phyloP scores from a whole-genome alignment of 2,797 vertebrate genomes.

The Cyprinodon diabolis region DNA sequence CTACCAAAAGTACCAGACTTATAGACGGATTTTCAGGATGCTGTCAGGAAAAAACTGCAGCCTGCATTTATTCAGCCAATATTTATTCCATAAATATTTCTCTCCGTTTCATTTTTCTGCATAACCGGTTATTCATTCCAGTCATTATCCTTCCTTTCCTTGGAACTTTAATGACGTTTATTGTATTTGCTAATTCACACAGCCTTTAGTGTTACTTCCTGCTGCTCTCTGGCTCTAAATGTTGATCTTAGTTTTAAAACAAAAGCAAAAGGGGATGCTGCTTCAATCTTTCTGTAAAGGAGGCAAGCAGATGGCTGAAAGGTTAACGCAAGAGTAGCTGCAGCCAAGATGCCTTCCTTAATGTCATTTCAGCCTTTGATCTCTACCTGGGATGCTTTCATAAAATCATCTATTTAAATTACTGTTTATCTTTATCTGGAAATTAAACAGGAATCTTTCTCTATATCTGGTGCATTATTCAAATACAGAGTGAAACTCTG shows the following conservation, averaged over 20 bases:
- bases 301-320: not conserved
- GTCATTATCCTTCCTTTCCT: conserved; percentile 4
- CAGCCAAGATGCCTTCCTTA: not conserved
- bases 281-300: not conserved
- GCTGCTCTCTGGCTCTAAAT: not conserved
- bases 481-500: not conserved
- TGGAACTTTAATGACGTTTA: conserved; percentile 14
- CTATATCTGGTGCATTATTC: not conserved
- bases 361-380: not conserved
- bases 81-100: not conserved
- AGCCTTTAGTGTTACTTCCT: not conserved
- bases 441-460: not conserved
- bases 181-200: not conserved
- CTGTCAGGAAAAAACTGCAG: not conserved
- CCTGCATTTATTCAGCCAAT: not conserved
- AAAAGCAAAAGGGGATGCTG: not conserved
- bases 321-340: not conserved
- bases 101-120: not conserved
- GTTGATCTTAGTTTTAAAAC: not conserved
- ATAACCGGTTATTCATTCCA: conserved; percentile 3
- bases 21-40: not conserved
- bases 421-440: not conserved
- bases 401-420: not conserved
- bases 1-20: too few relatives aligned
- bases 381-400: not conserved